Evolutionary conservation across 2,113 vertebrate species (phyloP).

Genomic region (Sceloporus tristichus): DNA sequence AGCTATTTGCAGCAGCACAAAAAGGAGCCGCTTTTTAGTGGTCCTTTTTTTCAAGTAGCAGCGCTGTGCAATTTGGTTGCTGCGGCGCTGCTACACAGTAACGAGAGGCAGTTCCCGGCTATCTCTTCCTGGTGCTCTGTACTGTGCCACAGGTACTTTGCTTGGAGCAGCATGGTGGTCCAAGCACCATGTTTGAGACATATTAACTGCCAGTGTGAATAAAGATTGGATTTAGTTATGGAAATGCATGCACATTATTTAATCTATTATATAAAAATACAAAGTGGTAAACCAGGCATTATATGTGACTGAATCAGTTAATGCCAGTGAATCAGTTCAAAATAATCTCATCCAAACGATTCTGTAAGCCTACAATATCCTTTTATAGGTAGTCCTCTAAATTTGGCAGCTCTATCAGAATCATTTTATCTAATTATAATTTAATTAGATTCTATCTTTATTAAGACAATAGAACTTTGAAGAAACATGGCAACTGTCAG

Average conservation of each 20-base stretch:
- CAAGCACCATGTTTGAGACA: no score
- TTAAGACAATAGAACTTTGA: slow-evolving; percentile 21
- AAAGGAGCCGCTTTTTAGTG: no score
- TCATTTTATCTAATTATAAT: slow-evolving; percentile 23
- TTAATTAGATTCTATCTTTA: slow-evolving; percentile 26
- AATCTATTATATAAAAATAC: not conserved
- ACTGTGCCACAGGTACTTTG: no score
- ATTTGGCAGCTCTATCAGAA: not conserved
- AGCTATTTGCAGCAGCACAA: no score
- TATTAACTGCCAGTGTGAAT: not conserved
- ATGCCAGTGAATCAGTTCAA: slow-evolving; percentile 1
- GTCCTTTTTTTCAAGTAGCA: no score
- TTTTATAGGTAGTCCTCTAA: not conserved
- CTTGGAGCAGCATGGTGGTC: not conserved
- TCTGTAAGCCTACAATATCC: not conserved
- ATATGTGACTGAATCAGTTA: slow-evolving; percentile 5
- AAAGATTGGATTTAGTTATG: not conserved
- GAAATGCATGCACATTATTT: not conserved
- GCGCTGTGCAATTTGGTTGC: no score
- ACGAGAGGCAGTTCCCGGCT: no score
- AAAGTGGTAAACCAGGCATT: not conserved
- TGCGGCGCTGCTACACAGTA: no score
- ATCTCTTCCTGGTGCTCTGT: no score
- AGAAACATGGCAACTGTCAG: not conserved
- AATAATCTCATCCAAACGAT: slow-evolving; percentile 4